phyloP scores from a whole-genome alignment of 1,140 invertebrate genomes.

The Coelopa frigida region DNA sequence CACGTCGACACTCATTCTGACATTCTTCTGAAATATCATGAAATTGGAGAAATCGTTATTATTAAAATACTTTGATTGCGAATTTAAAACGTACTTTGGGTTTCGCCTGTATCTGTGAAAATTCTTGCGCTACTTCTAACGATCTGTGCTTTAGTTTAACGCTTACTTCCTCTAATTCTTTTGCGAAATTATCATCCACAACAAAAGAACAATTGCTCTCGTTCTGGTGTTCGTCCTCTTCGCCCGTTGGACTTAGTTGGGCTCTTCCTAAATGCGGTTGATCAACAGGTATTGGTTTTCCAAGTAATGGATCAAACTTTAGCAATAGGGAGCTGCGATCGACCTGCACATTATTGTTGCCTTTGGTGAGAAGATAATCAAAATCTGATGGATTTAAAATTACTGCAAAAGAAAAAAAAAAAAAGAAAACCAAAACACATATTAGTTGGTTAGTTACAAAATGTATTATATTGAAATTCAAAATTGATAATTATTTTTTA shows the following conservation, averaged over 20 bases:
- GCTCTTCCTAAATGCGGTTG: slow-evolving; percentile 16
- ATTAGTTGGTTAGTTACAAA: background rate
- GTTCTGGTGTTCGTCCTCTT: slow-evolving; percentile 32
- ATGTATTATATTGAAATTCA: background rate
- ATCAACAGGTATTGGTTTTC: slow-evolving; percentile 34
- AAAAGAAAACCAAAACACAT: background rate
- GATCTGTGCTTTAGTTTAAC: background rate
- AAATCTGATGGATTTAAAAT: slow-evolving; percentile 42
- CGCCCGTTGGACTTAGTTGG: slow-evolving; percentile 32
- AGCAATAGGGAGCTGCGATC: slow-evolving; percentile 40
- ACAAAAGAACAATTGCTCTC: slow-evolving; percentile 23
- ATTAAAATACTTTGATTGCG: background rate
- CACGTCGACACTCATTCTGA: slow-evolving; percentile 44
- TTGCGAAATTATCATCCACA: slow-evolving; percentile 12
- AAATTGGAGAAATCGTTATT: background rate
- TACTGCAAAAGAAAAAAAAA: slow-evolving; percentile 20
- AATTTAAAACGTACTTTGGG: slow-evolving; percentile 6
- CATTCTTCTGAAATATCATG: slow-evolving; percentile 30
- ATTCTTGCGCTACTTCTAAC: slow-evolving; percentile 1
- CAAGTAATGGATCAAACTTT: slow-evolving; percentile 41
- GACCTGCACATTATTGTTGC: slow-evolving; percentile 29
- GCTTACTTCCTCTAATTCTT: slow-evolving; percentile 8
- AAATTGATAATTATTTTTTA: background rate
- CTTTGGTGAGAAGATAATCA: slow-evolving; percentile 42
- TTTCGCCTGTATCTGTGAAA: background rate